Evolutionary conservation across 1,140 invertebrate species (phyloP), one percentile per base, ranked within the genome.

Genomic region (Manduca sexta): DNA sequence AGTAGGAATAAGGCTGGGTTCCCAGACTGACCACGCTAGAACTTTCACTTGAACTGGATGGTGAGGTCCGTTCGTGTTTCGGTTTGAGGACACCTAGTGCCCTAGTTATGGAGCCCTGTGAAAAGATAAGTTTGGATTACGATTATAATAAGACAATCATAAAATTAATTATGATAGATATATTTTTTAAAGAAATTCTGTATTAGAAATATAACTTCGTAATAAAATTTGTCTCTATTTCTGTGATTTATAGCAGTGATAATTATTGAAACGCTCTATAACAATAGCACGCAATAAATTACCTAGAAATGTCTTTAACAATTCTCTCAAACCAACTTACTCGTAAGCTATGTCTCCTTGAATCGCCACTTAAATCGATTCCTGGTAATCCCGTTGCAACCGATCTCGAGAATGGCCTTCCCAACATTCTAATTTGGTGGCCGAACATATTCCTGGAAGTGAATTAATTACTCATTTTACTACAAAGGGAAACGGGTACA

Each of bases 61-160:
- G 87, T 3, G 90, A 90, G 1, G 88, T 84, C 41, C 88, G 83
- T 52, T 89, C 88, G 56, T 88, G 90, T 56, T 91, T 91, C 1
- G 86, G 72, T 49, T 86, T 86, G 11, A 93, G 77, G 1, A 58
- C 82, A 26, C 93, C 92, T 30, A 95, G 87, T 10, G 92, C 93
- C 55, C 92, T 88, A 46, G 91, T 92, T 67, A 94, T 86, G 30
- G 93, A 94, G 34, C 93, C 93, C 93, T 94, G 86, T 13, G 51
- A 48, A 43, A 52, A n/a, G 13, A 35, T n/a, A 35, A 5, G 5
- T 35, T 5, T n/a, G 13, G 13, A 35, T n/a, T 35, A 5, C 5
- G 13, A 12, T n/a, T n/a, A n/a, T n/a, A 35, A n/a, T 35, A 5
- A 35, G n/a, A n/a, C n/a, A n/a, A n/a, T n/a, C n/a, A n/a, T n/a